Base-by-base conservation (phyloP, 2,888 invertebrate species). In the Rhyacophila evoluta region DNA sequence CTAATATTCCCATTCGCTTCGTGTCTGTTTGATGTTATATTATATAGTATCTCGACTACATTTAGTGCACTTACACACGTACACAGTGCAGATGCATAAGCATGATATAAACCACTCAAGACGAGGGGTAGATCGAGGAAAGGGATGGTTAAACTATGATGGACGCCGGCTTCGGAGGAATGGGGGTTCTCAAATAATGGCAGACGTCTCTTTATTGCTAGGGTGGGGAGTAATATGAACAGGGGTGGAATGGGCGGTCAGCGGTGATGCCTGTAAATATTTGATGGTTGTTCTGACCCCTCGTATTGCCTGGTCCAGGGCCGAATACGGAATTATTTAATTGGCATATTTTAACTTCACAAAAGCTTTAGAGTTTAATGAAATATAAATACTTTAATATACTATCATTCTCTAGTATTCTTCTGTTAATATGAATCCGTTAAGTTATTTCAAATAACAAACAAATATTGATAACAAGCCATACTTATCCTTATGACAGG, bases 191-290 rank as follows among this genome's bases (percentile, higher is more conserved):
- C 55, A 55, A 55, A 55, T 55, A 25, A 55, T 55, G 55, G 55
- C 25, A 55, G 55, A 5, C 55, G 55, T 19, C 55, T 55, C 55
- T 55, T 55, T 55, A 55, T 55, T 55, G 55, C 55, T 19, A 19
- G 1, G 25, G 55, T 8, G 55, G 55, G 6, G 55, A 19, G 19
- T 55, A 55, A 25, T 55, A 55, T 55, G 55, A 55, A 55, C 55
- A 55, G 55, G 19, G 55, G 25, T 19, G 19, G 25, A 6, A 2
- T 55, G 55, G 55, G 55, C 19, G 55, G 12, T 55, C 55, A 55
- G 55, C n/a, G 74, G 41, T 33, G 41, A 74, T 41, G 72, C 73
- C 28, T 41, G 36, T 77, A 77, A 77, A 77, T 77, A 77, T 77
- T 77, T 77, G 73, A 77, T 77, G 68, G 77, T 55, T 55, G 19